Percentiles rank a stretch among this genome's conserved stretches.
Evolutionary conservation across 2,797 vertebrate genomes (phyloP).

Genomic region (Acipenser oxyrinchus): DNA sequence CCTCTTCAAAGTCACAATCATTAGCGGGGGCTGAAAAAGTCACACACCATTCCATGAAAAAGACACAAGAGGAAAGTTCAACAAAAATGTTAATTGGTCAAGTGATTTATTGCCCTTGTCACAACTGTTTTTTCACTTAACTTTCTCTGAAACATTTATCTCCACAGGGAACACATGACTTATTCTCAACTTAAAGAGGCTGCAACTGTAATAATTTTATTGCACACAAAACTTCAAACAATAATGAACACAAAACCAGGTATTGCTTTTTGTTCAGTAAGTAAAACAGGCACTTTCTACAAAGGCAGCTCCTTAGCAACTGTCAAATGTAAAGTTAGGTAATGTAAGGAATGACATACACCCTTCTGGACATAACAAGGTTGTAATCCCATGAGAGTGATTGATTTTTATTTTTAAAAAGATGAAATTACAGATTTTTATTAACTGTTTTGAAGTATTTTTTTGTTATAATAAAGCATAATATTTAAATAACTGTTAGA

Average conservation of each 20-base stretch:
- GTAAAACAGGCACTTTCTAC: too few relatives aligned
- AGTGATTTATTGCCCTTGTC: background rate
- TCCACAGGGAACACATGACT: background rate
- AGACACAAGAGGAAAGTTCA: background rate
- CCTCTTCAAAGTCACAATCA: slow-evolving; percentile 30
- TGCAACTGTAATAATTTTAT: background rate
- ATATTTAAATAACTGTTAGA: too few relatives aligned
- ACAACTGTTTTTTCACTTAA: background rate
- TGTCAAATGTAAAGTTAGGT: too few relatives aligned
- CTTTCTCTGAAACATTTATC: slow-evolving; percentile 1
- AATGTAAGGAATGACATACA: too few relatives aligned
- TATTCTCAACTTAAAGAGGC: background rate
- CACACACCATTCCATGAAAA: background rate
- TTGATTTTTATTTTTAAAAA: background rate
- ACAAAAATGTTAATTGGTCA: background rate
- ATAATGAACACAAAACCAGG: background rate
- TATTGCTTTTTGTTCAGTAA: too few relatives aligned
- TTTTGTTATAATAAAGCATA: too few relatives aligned
- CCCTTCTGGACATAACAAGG: too few relatives aligned
- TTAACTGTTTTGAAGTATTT: too few relatives aligned
- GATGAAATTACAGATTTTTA: too few relatives aligned
- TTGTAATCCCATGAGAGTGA: slow-evolving; percentile 1
- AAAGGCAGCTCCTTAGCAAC: too few relatives aligned
- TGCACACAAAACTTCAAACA: background rate
- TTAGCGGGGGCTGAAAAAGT: slow-evolving; percentile 26